Evolutionary conservation across 1,140 invertebrate genomes (phyloP).

Genomic region (Drosophila arawakana): DNA sequence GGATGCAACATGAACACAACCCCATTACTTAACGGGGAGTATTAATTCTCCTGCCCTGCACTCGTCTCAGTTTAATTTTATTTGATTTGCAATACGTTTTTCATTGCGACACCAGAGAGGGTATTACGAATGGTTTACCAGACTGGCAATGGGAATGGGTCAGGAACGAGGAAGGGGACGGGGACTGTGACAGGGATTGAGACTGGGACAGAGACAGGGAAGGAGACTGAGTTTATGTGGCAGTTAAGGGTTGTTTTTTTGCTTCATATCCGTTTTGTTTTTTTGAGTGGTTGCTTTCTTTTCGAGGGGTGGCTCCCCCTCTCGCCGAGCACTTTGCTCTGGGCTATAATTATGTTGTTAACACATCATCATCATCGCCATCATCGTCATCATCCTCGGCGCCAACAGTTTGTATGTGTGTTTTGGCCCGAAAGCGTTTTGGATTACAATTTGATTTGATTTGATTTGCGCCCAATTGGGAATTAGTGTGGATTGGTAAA

Average conservation of each 20-base stretch:
- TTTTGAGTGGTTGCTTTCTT: slow-evolving; percentile 61
- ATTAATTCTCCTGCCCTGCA: slow-evolving; percentile 9
- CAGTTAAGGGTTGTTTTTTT: slow-evolving; percentile 67
- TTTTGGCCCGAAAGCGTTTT: slow-evolving; percentile 70
- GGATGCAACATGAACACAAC: slow-evolving; percentile 43
- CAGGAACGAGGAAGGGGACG: slow-evolving; percentile 1
- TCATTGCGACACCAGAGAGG: slow-evolving; percentile 69
- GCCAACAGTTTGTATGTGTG: slow-evolving; percentile 30
- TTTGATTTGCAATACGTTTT: slow-evolving; percentile 82
- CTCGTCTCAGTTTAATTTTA: slow-evolving; percentile 79
- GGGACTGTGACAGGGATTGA: slow-evolving; percentile 3
- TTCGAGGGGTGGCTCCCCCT: slow-evolving; percentile 60
- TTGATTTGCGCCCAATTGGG: slow-evolving; percentile 81
- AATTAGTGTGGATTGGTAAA: slow-evolving; percentile 78
- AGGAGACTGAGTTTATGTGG: not conserved
- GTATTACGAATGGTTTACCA: slow-evolving; percentile 2
- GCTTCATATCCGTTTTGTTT: slow-evolving; percentile 77
- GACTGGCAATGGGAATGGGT: not conserved
- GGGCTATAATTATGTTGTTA: slow-evolving; percentile 84
- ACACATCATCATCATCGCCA: slow-evolving; percentile 75
- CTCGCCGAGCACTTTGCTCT: slow-evolving; percentile 65
- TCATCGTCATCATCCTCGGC: slow-evolving; percentile 30
- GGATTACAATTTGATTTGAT: slow-evolving; percentile 81
- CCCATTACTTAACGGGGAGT: slow-evolving; percentile 28
- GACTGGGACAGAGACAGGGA: slow-evolving; percentile 50